A percentile compares a stretch with the other conserved stretches of the same genome.
Conservation (phyloP, 2,113 vertebrate species). For the Ellobius talpinus region DNA sequence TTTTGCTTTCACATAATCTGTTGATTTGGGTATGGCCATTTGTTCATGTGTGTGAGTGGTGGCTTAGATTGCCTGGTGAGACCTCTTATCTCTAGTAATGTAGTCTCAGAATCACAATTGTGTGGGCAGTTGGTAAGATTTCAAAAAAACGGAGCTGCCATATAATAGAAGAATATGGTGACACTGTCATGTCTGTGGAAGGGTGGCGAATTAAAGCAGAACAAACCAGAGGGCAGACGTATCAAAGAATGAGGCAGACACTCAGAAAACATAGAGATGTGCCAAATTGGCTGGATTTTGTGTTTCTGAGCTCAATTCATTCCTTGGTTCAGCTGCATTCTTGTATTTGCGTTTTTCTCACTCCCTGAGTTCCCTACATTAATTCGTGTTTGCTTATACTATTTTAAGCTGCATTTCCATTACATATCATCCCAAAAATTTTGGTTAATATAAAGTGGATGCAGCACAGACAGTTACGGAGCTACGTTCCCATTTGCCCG, state of each 20-base stretch:
- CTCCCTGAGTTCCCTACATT: background rate
- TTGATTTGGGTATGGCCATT: background rate
- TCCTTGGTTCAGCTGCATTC: background rate
- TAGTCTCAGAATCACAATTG: background rate
- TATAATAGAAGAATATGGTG: background rate
- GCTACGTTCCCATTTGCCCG: background rate
- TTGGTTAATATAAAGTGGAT: background rate
- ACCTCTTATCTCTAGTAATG: background rate
- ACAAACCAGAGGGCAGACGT: background rate
- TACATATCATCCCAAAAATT: background rate
- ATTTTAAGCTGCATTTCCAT: background rate
- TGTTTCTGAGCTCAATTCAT: background rate
- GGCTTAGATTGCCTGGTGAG: background rate
- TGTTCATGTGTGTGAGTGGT: background rate
- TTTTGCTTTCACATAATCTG: background rate
- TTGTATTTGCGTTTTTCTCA: background rate
- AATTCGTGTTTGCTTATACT: background rate
- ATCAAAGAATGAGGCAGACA: background rate
- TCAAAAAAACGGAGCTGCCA: background rate
- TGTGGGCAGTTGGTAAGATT: background rate
- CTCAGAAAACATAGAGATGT: background rate
- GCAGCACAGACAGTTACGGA: background rate
- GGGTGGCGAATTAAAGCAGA: background rate
- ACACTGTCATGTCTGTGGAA: background rate
- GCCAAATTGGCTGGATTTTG: background rate